A percentile compares a stretch with the other conserved stretches of the same genome.
These are phyloP conservation scores for Plectropomus leopardus DNA, from an alignment of 2,113 vertebrate genomes.

Conservation along the genomic window DNA sequence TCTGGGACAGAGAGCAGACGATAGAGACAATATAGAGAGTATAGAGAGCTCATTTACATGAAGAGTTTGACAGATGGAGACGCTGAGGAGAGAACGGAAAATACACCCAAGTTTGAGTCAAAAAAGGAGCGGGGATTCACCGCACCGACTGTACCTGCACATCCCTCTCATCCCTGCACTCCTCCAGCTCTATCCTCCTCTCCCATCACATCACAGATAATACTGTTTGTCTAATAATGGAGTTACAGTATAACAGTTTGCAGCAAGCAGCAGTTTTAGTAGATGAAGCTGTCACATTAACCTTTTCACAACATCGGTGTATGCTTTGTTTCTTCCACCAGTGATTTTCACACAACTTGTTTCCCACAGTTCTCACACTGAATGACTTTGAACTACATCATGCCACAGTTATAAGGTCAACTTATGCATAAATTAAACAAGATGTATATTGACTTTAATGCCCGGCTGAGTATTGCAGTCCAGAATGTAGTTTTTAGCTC, in stretches of 20 bases:
- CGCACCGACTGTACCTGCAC: constrained; percentile 22
- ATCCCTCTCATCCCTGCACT: neutral
- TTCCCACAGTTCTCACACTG: neutral
- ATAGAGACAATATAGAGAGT: constrained; percentile 36
- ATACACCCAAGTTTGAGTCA: constrained; percentile 31
- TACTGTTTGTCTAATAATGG: constrained; percentile 1
- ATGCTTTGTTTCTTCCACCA: neutral
- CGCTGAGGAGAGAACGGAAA: neutral
- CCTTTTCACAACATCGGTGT: neutral
- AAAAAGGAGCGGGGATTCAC: constrained; percentile 1
- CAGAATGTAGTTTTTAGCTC: too few species aligned
- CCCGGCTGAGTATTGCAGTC: too few species aligned
- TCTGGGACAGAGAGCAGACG: constrained; percentile 57
- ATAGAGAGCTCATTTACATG: constrained; percentile 59
- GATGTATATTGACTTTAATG: too few species aligned
- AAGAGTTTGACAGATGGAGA: constrained; percentile 49
- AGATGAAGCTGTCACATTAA: constrained; percentile 13
- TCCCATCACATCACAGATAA: neutral
- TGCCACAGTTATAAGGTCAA: too few species aligned
- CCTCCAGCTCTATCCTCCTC: neutral
- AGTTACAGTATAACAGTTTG: neutral
- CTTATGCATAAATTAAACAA: too few species aligned
- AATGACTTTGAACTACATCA: neutral
- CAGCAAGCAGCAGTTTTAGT: neutral
- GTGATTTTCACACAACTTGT: neutral